Conservation (phyloP, 2,797 vertebrate species). For the Tragopan temminckii region DNA sequence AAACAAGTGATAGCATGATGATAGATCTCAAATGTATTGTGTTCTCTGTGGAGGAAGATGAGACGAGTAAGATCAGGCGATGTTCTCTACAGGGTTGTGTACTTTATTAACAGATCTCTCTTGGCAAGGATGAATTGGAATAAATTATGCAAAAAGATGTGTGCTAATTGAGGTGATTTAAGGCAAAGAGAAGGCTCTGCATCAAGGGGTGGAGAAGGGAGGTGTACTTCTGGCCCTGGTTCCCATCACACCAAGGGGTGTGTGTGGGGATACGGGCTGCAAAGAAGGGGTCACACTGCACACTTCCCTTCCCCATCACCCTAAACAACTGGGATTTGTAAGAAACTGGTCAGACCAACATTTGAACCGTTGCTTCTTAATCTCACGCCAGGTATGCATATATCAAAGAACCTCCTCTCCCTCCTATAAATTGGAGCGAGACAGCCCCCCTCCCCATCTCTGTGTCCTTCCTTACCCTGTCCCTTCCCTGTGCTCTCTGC, state of each 20-base stretch:
- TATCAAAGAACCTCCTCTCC: too few species aligned
- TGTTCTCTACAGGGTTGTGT: not conserved
- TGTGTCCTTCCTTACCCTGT: not conserved
- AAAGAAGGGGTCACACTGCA: rapidly evolving
- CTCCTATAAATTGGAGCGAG: too few species aligned
- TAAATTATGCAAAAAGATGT: not conserved
- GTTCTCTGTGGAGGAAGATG: not conserved
- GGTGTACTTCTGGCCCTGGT: too few species aligned
- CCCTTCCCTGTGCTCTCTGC: not conserved
- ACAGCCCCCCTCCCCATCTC: not conserved
- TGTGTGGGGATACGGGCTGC: not conserved
- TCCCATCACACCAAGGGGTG: not conserved
- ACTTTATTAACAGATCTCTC: not conserved
- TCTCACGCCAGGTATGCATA: too few species aligned
- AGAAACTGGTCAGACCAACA: too few species aligned
- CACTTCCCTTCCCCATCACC: too few species aligned
- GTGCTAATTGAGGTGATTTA: not conserved
- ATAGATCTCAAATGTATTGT: not conserved
- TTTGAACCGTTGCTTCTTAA: too few species aligned
- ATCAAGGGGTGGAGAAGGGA: not conserved
- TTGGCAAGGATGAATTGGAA: not conserved
- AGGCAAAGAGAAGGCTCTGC: not conserved
- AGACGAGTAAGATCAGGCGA: not conserved
- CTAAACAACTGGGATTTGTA: too few species aligned
- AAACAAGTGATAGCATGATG: not conserved